Conservation (phyloP, 2,113 vertebrate genomes). For the Suricata suricatta region DNA sequence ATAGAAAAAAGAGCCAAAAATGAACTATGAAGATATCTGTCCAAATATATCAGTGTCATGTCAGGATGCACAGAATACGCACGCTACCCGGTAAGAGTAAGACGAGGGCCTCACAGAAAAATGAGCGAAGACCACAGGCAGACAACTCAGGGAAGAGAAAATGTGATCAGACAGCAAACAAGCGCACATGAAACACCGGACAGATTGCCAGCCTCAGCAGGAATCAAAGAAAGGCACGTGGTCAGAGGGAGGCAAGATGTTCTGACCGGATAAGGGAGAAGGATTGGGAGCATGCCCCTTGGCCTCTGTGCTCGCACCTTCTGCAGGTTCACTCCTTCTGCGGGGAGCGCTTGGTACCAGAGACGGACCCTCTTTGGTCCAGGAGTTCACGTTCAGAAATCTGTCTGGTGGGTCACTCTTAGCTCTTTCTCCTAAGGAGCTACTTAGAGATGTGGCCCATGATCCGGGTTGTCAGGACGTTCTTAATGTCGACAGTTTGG, state of each 20-base stretch:
- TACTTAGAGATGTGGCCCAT: background rate
- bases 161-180: background rate
- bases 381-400: background rate
- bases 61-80: background rate
- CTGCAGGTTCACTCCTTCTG: background rate
- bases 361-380: background rate
- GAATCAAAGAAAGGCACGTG: background rate
- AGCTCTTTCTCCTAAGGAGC: background rate
- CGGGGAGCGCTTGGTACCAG: background rate
- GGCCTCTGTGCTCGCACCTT: background rate
- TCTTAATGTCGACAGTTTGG: background rate
- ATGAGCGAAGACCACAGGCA: background rate
- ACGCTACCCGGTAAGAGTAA: background rate
- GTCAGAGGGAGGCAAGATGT: rapidly evolving
- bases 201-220: background rate
- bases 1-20: background rate
- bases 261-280: background rate
- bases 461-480: background rate
- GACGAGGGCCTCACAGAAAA: background rate
- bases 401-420: background rate
- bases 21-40: background rate
- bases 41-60: background rate
- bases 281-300: background rate
- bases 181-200: background rate
- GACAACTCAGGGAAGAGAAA: background rate